Evolutionary conservation across 1,140 invertebrate species (phyloP), one percentile per base, ranked within the genome.

Genomic region (Macrobrachium nipponense): DNA sequence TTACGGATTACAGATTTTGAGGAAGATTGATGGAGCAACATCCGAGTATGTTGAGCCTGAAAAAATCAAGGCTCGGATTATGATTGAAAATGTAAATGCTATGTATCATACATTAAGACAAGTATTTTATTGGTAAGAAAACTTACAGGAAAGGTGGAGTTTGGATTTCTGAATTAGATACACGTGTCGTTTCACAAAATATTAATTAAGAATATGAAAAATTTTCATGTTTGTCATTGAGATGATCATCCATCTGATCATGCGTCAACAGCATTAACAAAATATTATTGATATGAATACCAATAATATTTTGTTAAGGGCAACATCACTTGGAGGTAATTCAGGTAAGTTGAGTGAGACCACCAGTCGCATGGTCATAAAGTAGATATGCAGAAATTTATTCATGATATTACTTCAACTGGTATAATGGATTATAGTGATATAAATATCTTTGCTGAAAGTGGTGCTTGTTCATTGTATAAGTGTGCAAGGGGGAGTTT

Each of bases 201-300:
- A 43, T 75, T 27, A n/a, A 18, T 75, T n/a, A 75, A 27, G 20
- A 36, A 44, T 75, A 75, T 75, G 6, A 36, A 44, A 36, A 43
- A 44, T 75, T 27, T 44, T 75, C 18, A 43, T 75, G 73, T 75
- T n/a, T 10, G 27, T 6, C 73, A 75, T 23, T 43, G 43, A 43
- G 44, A 43, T 75, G 43, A 43, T 8, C 23, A 36, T 7, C 73
- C 73, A 43, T 75, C 73, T 44, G 73, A 75, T 43, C 73, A 75
- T 18, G 66, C 66, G n/a, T 27, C 66, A n/a, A 7, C 36, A n/a
- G 8, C 66, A 27, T 18, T 68, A 10, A 68, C 66, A 20, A 18
- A 68, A n/a, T 27, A 36, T 23, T 18, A 75, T 43, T 8, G 20
- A 43, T 11, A 43, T 75, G 73, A 75, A 43, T 18, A 18, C 44